Conservation (phyloP, 2,113 vertebrate species). For the Chloropsis cyanopogon region DNA sequence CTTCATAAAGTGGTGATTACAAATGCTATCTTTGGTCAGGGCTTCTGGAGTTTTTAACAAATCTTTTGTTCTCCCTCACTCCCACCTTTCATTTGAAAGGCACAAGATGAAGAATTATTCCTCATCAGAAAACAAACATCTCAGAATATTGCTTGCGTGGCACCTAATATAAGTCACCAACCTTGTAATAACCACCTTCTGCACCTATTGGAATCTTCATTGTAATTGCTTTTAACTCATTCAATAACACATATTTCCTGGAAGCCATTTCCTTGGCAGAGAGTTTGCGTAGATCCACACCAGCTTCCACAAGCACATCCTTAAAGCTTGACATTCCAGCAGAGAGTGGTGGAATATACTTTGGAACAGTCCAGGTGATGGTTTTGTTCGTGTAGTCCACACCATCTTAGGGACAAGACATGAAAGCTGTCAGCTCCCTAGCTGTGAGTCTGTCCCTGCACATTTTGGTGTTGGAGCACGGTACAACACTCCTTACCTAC, state of each 20-base stretch:
- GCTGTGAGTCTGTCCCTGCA: neutral
- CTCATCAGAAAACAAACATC: neutral
- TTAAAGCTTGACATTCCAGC: slow-evolving; percentile 22
- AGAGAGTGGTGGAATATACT: slow-evolving; percentile 62
- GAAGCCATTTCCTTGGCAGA: slow-evolving; percentile 51
- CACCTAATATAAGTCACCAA: neutral
- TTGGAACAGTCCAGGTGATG: slow-evolving; percentile 81
- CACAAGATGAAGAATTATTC: neutral
- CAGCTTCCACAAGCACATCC: slow-evolving; percentile 70
- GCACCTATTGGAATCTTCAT: slow-evolving; percentile 79
- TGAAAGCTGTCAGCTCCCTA: neutral
- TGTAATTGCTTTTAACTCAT: slow-evolving; percentile 39
- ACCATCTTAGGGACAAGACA: slow-evolving; percentile 64
- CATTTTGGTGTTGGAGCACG: neutral
- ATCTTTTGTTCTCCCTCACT: neutral
- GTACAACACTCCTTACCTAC: slow-evolving; percentile 13
- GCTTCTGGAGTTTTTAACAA: neutral
- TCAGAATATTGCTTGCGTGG: neutral
- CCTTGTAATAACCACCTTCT: slow-evolving; percentile 81
- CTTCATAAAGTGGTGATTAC: neutral
- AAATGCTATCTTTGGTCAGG: neutral
- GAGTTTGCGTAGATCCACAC: slow-evolving; percentile 75
- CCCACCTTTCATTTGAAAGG: neutral
- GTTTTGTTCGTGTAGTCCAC: slow-evolving; percentile 48
- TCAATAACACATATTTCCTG: slow-evolving; percentile 61